Percentiles rank a stretch among this genome's conserved stretches.
Conservation (phyloP, 23 tunicate genomes). For the Ascidia mentula region DNA sequence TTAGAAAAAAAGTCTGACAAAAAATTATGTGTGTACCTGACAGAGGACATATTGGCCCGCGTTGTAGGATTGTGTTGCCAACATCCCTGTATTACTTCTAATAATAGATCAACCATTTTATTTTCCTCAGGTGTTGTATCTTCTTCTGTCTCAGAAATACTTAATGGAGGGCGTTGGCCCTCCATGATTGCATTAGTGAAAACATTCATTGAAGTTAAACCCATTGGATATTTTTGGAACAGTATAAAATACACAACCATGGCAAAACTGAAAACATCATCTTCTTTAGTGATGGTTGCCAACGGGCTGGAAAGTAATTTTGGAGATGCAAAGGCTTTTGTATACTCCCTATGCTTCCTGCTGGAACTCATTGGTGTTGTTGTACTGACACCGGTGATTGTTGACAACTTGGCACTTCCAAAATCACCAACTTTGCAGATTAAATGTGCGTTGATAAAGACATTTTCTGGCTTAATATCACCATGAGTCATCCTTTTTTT, state of each 20-base stretch:
- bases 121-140: background rate
- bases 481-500: background rate
- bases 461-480: constrained; percentile 7
- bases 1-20: too few species aligned
- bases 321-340: background rate
- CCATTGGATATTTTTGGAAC: background rate
- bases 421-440: constrained; percentile 12
- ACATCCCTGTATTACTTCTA: background rate
- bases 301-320: background rate
- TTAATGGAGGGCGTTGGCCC: background rate
- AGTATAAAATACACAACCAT: background rate
- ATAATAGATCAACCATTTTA: background rate
- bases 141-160: background rate
- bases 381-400: background rate
- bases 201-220: background rate
- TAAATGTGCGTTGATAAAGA: background rate
- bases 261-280: constrained; percentile 9
- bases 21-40: background rate
- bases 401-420: constrained; percentile 4
- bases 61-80: background rate
- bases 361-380: background rate
- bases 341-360: background rate
- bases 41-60: background rate
- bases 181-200: background rate
- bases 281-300: background rate